phyloP scores from a whole-genome alignment of 2,888 invertebrate species.

The Volucella bombylans region DNA sequence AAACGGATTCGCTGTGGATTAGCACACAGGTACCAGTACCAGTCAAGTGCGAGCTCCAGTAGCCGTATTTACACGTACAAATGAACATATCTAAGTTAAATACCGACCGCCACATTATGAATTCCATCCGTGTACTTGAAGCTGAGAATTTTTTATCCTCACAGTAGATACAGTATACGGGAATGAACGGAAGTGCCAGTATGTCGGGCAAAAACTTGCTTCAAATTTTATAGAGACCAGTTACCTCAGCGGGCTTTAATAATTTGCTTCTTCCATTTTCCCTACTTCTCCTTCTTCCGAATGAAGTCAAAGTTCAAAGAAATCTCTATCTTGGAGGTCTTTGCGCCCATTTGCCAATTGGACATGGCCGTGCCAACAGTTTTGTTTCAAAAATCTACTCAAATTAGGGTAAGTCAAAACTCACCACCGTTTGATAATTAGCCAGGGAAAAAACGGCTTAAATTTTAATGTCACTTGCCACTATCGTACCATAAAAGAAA shows the following conservation, averaged over 20 bases:
- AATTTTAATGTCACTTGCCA: conserved; percentile 57
- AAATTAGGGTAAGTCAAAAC: conserved; percentile 19
- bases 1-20: conserved; percentile 40
- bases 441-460: conserved; percentile 43
- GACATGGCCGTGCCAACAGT: not conserved
- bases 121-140: conserved; percentile 15
- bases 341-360: conserved; percentile 41
- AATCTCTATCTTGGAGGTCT: conserved; percentile 1
- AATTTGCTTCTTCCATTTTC: conserved; percentile 24
- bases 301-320: conserved; percentile 48
- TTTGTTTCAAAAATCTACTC: conserved; percentile 6
- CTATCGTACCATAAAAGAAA: conserved; percentile 15
- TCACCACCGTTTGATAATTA: conserved; percentile 8
- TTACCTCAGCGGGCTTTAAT: not conserved
- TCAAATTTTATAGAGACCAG: conserved; percentile 12
- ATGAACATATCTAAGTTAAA: too few species aligned
- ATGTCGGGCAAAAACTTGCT: conserved; percentile 27
- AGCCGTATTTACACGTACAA: too few species aligned
- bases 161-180: not conserved
- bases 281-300: not conserved
- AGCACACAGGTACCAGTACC: conserved; percentile 26
- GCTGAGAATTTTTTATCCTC: not conserved
- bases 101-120: conserved; percentile 4
- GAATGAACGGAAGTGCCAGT: conserved; percentile 49
- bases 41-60: not conserved